phyloP scores from a whole-genome alignment of 2,113 vertebrate genomes.

The Cochlearius cochlearius region DNA sequence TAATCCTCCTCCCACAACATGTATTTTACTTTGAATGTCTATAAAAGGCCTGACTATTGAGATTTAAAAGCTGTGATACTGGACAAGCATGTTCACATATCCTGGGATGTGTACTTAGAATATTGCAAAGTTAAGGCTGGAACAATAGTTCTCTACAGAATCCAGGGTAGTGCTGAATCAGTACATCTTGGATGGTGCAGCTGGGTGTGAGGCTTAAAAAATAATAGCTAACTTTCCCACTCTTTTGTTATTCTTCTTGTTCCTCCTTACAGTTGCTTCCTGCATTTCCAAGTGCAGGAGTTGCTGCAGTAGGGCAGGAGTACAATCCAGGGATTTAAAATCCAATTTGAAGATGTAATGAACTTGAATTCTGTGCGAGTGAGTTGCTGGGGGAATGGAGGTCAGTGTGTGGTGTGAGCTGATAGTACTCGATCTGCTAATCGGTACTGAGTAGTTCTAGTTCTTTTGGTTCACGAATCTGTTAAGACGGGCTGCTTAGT shows the following conservation, averaged over 20 bases:
- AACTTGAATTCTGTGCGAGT: neutral
- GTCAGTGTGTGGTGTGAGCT: neutral
- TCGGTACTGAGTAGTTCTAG: neutral
- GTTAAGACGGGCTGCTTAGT: neutral
- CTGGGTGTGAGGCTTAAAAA: neutral
- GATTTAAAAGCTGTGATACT: conserved; percentile 1
- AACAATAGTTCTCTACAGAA: neutral
- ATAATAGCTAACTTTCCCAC: neutral
- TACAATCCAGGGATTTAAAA: neutral
- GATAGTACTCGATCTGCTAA: neutral
- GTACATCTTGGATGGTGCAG: neutral
- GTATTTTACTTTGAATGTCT: conserved; percentile 51
- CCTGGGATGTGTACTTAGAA: neutral
- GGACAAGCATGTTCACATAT: neutral
- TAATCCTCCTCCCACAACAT: conserved; percentile 38
- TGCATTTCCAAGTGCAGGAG: neutral
- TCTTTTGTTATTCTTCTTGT: neutral
- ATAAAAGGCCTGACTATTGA: conserved; percentile 16
- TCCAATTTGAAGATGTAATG: neutral
- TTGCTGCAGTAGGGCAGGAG: neutral
- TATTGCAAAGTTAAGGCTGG: neutral
- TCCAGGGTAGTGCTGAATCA: neutral
- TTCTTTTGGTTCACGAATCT: neutral
- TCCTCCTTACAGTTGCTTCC: neutral
- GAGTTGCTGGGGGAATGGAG: neutral